Evolutionary conservation across 2,888 invertebrate species (phyloP), one percentile per base, ranked within the genome.

Genomic region (Eristalinus sepulchralis): DNA sequence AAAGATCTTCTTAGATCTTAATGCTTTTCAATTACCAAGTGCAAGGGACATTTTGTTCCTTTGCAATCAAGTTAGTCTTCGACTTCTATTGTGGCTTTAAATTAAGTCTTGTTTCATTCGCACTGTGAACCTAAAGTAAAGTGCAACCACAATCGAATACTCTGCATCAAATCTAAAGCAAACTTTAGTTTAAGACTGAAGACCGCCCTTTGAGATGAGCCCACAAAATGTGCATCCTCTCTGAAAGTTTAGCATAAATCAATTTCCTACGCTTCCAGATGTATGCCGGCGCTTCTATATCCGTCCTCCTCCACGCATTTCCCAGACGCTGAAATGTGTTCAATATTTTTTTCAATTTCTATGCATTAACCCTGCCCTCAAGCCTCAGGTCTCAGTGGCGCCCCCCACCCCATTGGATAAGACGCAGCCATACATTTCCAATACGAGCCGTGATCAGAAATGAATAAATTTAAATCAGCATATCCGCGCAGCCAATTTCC

Each of bases 391-490:
- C 68, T 36, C 27, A 13, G 22, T 36, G 33, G 27, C 24, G 8
- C 11, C 55, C 36, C 20, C 22, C 39, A 17, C 66, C 53, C 70
- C 59, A 20, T n/a, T 60, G 75, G 78, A 75, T 72, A 78, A 67
- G 36, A 82, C 31, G 24, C 20, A 66, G 33, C 66, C 71, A 36
- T 63, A 75, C 55, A 75, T 78, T 83, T 82, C 71, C 83, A 79
- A 86, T 86, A 79, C 72, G 34, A 64, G 63, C 62, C 71, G 47
- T 75, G 86, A 86, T 83, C 82, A 60, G 71, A 83, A 83, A 86
- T 83, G 86, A 86, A 86, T 86, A 86, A 83, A 86, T 86, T 86
- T 86, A 34, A 86, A 83, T 86, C 75, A 77, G 71, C 83, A 86
- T 68, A 63, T 73, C 62, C 57, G 64, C 70, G 27, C 39, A 82